These are phyloP conservation scores for Euplagia quadripunctaria DNA, from an alignment of 2,888 invertebrate genomes.

Conservation along the genomic window DNA sequence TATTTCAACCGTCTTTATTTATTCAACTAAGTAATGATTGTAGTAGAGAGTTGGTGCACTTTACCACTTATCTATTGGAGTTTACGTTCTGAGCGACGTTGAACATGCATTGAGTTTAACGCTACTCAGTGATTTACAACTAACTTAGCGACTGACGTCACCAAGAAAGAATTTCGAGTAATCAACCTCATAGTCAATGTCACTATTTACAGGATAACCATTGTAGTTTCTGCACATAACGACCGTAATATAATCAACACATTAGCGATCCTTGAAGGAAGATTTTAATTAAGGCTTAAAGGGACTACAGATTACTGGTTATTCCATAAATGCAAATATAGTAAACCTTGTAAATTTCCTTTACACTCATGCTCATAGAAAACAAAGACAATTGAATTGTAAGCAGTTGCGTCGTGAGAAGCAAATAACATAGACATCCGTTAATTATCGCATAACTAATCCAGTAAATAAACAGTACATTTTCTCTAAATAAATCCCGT, in stretches of 20 bases:
- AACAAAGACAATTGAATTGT: background rate
- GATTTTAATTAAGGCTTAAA: background rate
- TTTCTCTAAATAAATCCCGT: too few species aligned
- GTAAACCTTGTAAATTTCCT: background rate
- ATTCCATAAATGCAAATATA: background rate
- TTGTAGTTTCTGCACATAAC: background rate
- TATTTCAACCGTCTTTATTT: too few species aligned
- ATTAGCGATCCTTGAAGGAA: too few species aligned
- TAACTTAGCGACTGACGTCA: background rate
- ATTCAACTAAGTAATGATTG: too few species aligned
- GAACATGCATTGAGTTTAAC: conserved; percentile 1
- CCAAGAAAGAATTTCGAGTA: background rate
- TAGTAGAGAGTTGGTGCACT: too few species aligned
- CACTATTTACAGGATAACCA: background rate
- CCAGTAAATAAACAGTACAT: background rate
- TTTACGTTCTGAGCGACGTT: background rate
- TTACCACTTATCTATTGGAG: background rate
- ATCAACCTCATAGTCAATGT: background rate
- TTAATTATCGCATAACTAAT: background rate
- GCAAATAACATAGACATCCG: background rate
- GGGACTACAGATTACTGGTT: background rate
- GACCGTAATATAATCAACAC: too few species aligned
- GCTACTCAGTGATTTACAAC: background rate
- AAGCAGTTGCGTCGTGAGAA: background rate
- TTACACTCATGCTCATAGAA: background rate